Percentiles rank a stretch among this genome's conserved stretches.
Conservation (phyloP, 2,113 vertebrate species). For the Thalassarche chlororhynchos region DNA sequence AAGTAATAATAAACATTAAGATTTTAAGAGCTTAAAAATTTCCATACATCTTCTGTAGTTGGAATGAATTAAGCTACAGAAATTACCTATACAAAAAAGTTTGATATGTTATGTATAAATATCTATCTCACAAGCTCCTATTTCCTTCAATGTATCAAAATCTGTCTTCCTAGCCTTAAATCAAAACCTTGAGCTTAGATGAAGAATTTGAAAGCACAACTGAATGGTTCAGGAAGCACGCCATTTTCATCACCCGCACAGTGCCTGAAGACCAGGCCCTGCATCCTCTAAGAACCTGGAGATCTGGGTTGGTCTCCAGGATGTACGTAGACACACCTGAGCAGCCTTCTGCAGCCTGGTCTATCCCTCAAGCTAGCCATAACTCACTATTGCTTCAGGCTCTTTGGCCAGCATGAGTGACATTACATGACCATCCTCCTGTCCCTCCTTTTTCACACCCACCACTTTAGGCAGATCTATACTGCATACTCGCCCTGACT, state of each 20-base stretch:
- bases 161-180: background rate
- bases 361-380: fast-evolving
- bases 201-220: background rate
- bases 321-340: fast-evolving
- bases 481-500: background rate
- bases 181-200: background rate
- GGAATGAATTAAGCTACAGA: background rate
- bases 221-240: background rate
- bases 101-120: background rate
- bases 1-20: background rate
- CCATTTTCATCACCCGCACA: background rate
- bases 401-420: background rate
- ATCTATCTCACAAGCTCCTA: background rate
- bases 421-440: background rate
- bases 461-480: background rate
- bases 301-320: background rate
- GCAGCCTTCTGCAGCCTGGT: background rate
- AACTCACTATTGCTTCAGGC: background rate
- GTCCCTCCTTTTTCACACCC: background rate
- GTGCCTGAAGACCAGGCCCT: background rate
- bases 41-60: background rate
- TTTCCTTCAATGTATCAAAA: background rate
- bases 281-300: background rate
- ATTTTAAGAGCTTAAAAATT: background rate
- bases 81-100: background rate